Percentiles rank a stretch among this genome's conserved stretches.
Evolutionary conservation across 2,888 invertebrate genomes (phyloP).

Genomic region (Drosophila nigricruria): DNA sequence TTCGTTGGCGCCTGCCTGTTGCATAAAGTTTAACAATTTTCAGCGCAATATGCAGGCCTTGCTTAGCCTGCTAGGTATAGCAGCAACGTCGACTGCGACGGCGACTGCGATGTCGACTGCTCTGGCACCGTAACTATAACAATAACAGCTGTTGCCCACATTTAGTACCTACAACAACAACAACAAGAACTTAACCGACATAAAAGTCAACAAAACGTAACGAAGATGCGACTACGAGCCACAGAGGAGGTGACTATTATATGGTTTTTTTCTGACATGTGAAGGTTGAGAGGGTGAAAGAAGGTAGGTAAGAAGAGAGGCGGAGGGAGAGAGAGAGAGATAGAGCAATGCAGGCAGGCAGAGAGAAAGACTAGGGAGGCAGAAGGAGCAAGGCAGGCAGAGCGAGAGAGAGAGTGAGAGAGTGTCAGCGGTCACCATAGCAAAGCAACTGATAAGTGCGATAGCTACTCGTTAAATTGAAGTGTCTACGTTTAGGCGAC

Average conservation of each 20-base stretch:
- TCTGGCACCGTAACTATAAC: constrained; percentile 8
- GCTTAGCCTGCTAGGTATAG: neutral
- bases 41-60: too few relatives aligned
- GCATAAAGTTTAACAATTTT: too few relatives aligned
- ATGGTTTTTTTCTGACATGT: neutral
- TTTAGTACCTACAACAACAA: constrained; percentile 30
- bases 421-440: constrained; percentile 22
- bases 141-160: constrained; percentile 44
- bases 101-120: neutral
- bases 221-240: constrained; percentile 47
- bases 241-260: constrained; percentile 40
- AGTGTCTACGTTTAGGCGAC: constrained; percentile 43
- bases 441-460: constrained; percentile 56
- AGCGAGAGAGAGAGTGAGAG: neutral
- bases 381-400: neutral
- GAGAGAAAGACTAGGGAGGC: neutral
- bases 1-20: too few relatives aligned
- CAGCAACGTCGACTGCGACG: neutral
- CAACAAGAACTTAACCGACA: constrained; percentile 54
- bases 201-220: constrained; percentile 62
- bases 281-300: neutral
- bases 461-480: constrained; percentile 54
- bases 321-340: neutral
- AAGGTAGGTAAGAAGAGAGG: neutral
- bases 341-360: too few relatives aligned